Percentiles rank a stretch among this genome's conserved stretches.
Conservation (phyloP, 2,113 vertebrate species). For the Meriones unguiculatus region DNA sequence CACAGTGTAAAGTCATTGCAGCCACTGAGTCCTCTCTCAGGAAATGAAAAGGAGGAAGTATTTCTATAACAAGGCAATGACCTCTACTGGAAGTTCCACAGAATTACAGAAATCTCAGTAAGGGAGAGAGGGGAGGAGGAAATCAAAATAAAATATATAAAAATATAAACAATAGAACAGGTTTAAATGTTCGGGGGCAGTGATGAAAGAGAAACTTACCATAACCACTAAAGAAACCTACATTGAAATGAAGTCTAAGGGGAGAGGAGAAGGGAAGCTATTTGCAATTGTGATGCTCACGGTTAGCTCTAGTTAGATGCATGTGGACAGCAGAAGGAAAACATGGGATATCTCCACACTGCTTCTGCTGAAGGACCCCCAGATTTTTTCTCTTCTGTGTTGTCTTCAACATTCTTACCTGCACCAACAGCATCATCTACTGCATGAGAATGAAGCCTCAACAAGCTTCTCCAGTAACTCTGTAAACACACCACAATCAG, state of each 20-base stretch:
- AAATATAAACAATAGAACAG: not conserved
- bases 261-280: not conserved
- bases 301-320: not conserved
- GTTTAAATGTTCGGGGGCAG: slow-evolving; percentile 14
- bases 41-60: not conserved
- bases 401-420: not conserved
- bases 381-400: not conserved
- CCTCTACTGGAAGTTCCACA: slow-evolving; percentile 70
- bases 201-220: not conserved
- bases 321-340: rapidly evolving
- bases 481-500: not conserved
- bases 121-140: too few species aligned
- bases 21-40: not conserved
- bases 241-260: not conserved
- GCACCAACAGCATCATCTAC: rapidly evolving
- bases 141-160: not conserved
- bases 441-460: not conserved
- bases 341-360: not conserved
- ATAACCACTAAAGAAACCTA: not conserved
- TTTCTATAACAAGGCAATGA: slow-evolving; percentile 65
- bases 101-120: slow-evolving; percentile 59
- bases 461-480: not conserved
- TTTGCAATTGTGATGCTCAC: not conserved
- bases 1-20: not conserved
- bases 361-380: not conserved